Percentiles rank a stretch among this genome's conserved stretches.
Conservation (phyloP, 2,888 invertebrate genomes). For the Apotomis betuletana region DNA sequence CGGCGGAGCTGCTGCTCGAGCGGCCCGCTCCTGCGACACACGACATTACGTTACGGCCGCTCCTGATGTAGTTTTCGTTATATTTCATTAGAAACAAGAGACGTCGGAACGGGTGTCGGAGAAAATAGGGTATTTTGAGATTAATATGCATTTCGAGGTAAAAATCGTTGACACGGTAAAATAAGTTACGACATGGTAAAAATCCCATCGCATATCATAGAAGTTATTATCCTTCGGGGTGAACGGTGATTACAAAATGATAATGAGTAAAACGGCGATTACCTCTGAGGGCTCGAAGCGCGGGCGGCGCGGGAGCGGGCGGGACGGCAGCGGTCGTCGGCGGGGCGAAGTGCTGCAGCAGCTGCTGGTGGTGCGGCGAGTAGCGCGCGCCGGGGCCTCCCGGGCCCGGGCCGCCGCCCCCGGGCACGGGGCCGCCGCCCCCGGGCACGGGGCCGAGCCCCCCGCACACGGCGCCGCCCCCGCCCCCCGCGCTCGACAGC, state of each 20-base stretch:
- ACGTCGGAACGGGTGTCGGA: too few species aligned
- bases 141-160: too few species aligned
- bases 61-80: too few species aligned
- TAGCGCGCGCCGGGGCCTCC: conserved; percentile 54
- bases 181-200: too few species aligned
- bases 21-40: conserved; percentile 52
- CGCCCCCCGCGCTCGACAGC: not conserved
- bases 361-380: conserved; percentile 73
- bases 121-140: too few species aligned
- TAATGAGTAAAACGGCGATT: not conserved
- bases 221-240: too few species aligned
- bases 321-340: conserved; percentile 81
- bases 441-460: not conserved
- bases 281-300: conserved; percentile 45
- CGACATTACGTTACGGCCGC: not conserved
- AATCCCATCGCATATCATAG: too few species aligned
- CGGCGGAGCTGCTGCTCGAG: conserved; percentile 89
- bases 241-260: too few species aligned
- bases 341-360: conserved; percentile 79
- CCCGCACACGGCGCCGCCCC: conserved; percentile 3
- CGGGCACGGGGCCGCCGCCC: conserved; percentile 10
- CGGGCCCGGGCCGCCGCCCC: conserved; percentile 7
- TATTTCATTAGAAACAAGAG: too few species aligned
- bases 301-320: conserved; percentile 81
- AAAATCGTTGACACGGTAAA: too few species aligned